Percentiles rank a stretch among this genome's conserved stretches.
Evolutionary conservation across 2,113 vertebrate species (phyloP).

Genomic region (Ailurus styani): DNA sequence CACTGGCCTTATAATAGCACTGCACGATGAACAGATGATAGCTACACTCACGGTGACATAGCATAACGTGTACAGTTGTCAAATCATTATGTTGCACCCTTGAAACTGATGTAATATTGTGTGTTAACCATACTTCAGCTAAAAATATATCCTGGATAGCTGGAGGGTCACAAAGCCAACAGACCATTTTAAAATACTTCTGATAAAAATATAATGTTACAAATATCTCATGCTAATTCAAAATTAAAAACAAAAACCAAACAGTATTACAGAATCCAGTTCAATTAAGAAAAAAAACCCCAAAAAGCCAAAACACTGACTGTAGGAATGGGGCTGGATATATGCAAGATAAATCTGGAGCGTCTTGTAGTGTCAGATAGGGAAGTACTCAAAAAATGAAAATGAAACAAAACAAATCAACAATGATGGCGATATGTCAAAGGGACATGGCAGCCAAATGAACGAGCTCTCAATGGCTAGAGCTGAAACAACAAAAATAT

Average conservation of each 20-base stretch:
- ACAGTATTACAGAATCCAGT: not conserved
- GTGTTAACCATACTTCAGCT: not conserved
- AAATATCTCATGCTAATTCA: slow-evolving; percentile 50
- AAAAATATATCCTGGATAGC: slow-evolving; percentile 54
- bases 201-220: slow-evolving; percentile 75
- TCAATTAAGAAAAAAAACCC: not conserved
- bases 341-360: not conserved
- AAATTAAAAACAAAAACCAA: slow-evolving; percentile 32
- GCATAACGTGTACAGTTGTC: not conserved
- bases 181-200: slow-evolving; percentile 76
- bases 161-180: slow-evolving; percentile 65
- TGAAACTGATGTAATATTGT: not conserved
- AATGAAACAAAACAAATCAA: not conserved
- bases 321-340: not conserved
- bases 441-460: not conserved
- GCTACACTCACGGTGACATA: not conserved
- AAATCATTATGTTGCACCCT: not conserved
- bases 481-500: not conserved
- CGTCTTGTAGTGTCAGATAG: not conserved
- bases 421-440: not conserved
- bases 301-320: not conserved
- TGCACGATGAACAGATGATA: not conserved
- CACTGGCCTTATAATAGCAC: not conserved
- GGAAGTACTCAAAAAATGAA: not conserved
- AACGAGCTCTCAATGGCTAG: not conserved